Evolutionary conservation across 2,888 invertebrate species (phyloP).

Genomic region (Thymelicus sylvestris): DNA sequence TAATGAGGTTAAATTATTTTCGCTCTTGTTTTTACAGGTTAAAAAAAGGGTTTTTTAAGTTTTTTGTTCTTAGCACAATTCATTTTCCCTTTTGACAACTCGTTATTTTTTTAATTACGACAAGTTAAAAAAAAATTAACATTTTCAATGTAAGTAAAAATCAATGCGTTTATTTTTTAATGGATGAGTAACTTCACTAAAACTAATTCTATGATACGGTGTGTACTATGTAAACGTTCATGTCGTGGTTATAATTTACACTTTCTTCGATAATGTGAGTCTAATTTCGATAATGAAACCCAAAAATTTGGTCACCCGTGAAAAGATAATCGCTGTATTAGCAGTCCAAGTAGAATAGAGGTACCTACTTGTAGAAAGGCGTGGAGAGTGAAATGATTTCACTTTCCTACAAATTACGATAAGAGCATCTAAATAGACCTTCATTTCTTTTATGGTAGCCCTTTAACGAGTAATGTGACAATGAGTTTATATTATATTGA

Average conservation of each 20-base stretch:
- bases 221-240: not conserved
- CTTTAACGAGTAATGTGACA: conserved; percentile 51
- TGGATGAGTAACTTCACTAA: too few relatives aligned
- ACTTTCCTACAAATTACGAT: conserved; percentile 68
- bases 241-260: not conserved
- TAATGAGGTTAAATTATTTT: too few relatives aligned
- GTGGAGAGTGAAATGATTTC: conserved; percentile 66
- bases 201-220: too few relatives aligned
- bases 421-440: conserved; percentile 30
- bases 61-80: too few relatives aligned
- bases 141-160: too few relatives aligned
- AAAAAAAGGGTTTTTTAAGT: too few relatives aligned
- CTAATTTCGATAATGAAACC: not conserved
- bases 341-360: not conserved
- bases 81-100: too few relatives aligned
- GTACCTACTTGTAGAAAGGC: conserved; percentile 23
- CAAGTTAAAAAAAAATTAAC: too few relatives aligned
- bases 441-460: conserved; percentile 44
- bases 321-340: not conserved
- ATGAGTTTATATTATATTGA: conserved; percentile 31
- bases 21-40: too few relatives aligned
- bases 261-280: not conserved
- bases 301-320: conserved; percentile 1
- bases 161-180: too few relatives aligned
- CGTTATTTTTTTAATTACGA: too few relatives aligned